phyloP scores from a whole-genome alignment of 2,888 invertebrate species.

The Yponomeuta cagnagella region DNA sequence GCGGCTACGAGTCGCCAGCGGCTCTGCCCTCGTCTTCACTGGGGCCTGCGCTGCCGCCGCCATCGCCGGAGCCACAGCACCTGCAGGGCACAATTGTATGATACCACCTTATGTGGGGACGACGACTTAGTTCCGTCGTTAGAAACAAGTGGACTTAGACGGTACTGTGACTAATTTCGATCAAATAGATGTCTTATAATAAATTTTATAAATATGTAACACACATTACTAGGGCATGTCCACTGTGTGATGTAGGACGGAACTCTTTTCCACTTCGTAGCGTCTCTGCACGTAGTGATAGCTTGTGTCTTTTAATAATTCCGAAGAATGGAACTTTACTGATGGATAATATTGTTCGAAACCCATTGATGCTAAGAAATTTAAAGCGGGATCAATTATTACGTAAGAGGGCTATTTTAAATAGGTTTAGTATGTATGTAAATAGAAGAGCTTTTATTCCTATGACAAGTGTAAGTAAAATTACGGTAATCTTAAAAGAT shows the following conservation, averaged over 20 bases:
- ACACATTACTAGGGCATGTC: slow-evolving; percentile 19
- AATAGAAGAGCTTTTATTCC: slow-evolving; percentile 21
- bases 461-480: background rate
- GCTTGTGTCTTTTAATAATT: slow-evolving; percentile 22
- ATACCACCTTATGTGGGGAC: slow-evolving; percentile 96
- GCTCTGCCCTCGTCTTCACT: slow-evolving; percentile 55
- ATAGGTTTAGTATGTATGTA: slow-evolving; percentile 40
- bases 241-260: slow-evolving; percentile 28
- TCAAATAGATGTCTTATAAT: background rate
- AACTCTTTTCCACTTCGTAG: slow-evolving; percentile 41
- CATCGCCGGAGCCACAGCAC: slow-evolving; percentile 80
- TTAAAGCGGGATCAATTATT: slow-evolving; percentile 72
- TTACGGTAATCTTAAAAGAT: slow-evolving; percentile 13
- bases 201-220: background rate
- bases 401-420: slow-evolving; percentile 46
- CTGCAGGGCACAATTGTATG: slow-evolving; percentile 95
- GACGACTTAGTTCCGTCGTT: slow-evolving; percentile 85
- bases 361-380: slow-evolving; percentile 48
- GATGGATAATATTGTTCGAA: slow-evolving; percentile 19
- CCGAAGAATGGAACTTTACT: slow-evolving; percentile 18
- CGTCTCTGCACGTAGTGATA: slow-evolving; percentile 48
- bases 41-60: slow-evolving; percentile 44
- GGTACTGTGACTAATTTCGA: slow-evolving; percentile 5
- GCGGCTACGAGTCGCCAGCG: slow-evolving; percentile 70
- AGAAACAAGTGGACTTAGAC: slow-evolving; percentile 82